Evolutionary conservation across 2,113 vertebrate genomes (phyloP).

Genomic region (Phyllostomus discolor): DNA sequence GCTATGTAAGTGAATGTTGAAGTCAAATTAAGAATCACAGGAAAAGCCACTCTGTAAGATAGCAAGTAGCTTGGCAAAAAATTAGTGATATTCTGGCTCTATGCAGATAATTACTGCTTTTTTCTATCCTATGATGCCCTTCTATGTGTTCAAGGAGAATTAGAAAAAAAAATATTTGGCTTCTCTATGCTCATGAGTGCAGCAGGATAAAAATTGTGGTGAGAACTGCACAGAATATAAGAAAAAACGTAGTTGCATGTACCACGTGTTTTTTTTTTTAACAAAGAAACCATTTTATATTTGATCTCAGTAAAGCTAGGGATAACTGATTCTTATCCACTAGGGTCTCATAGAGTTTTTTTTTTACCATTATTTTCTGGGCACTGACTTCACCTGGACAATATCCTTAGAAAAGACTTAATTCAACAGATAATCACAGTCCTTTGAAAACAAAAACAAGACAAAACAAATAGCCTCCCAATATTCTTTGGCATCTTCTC

Average conservation of each 20-base stretch:
- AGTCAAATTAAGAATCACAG: background rate
- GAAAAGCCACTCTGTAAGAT: constrained; percentile 23
- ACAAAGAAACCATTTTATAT: constrained; percentile 54
- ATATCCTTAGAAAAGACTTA: background rate
- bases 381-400: background rate
- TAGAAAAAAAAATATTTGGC: constrained; percentile 7
- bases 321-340: constrained; percentile 26
- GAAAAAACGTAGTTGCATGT: background rate
- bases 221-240: constrained; percentile 38
- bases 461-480: accelerated
- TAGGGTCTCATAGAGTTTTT: background rate
- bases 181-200: constrained; percentile 48
- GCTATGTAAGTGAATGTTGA: background rate
- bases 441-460: background rate
- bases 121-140: background rate
- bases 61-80: constrained; percentile 1
- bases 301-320: constrained; percentile 39
- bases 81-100: background rate
- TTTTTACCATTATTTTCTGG: background rate
- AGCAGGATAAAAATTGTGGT: constrained; percentile 48
- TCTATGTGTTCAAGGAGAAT: constrained; percentile 35
- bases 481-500: background rate
- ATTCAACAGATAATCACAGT: background rate
- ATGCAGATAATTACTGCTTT: background rate
- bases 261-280: constrained; percentile 27